phyloP scores from a whole-genome alignment of 2,113 vertebrate species.

The Propithecus coquereli region DNA sequence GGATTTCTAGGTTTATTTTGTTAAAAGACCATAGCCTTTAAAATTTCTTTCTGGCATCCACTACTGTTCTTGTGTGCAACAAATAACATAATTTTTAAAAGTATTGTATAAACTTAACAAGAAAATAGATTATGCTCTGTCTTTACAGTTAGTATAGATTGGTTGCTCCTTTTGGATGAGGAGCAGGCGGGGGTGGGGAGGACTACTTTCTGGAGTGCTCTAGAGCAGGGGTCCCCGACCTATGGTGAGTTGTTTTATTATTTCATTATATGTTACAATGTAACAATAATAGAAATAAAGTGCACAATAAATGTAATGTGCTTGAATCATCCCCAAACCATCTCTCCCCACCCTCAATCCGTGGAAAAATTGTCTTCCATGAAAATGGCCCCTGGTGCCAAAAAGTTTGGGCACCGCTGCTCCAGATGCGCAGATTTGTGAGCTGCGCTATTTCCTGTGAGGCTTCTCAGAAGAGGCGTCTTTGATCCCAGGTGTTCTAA shows the following conservation, averaged over 20 bases:
- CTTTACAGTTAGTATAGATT: neutral
- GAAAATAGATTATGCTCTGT: neutral
- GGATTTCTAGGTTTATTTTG: neutral
- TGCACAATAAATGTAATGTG: no score
- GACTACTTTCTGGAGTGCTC: neutral
- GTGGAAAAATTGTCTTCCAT: no score
- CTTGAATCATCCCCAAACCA: no score
- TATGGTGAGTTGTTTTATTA: no score
- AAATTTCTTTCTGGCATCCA: neutral
- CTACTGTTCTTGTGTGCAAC: neutral
- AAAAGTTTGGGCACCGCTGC: no score
- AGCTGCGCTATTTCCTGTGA: rapidly evolving
- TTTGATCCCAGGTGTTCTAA: neutral
- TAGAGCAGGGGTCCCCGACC: no score
- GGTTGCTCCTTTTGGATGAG: neutral
- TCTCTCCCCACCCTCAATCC: no score
- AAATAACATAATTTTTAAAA: neutral
- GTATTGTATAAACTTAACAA: neutral
- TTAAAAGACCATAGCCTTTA: neutral
- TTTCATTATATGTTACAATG: no score
- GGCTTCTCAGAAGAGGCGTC: neutral
- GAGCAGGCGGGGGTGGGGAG: rapidly evolving
- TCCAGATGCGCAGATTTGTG: neutral
- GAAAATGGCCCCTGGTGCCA: no score
- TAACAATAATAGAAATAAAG: no score